Evolutionary conservation across 2,113 vertebrate genomes (phyloP).

Genomic region (Hemibagrus wyckioides): DNA sequence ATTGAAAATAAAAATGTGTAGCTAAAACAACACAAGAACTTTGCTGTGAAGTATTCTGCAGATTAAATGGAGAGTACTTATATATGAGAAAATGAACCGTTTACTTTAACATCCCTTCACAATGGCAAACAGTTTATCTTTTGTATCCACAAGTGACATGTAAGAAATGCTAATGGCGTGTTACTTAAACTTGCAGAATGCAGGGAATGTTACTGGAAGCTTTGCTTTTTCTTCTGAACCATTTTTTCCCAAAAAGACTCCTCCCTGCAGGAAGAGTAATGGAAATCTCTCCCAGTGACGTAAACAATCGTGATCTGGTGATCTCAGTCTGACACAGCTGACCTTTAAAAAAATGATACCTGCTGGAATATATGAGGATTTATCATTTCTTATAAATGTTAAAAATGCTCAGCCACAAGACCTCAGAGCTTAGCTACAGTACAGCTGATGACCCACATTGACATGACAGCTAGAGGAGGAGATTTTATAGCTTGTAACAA

Average conservation of each 20-base stretch:
- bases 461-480: neutral
- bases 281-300: neutral
- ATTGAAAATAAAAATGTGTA: neutral
- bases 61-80: neutral
- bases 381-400: neutral
- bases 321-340: constrained; percentile 21
- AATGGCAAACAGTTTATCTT: neutral
- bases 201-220: neutral
- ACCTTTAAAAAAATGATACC: constrained; percentile 44
- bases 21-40: neutral
- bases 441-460: neutral
- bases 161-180: neutral
- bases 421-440: neutral
- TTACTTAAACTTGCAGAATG: neutral
- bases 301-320: neutral
- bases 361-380: constrained; percentile 11
- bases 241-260: neutral
- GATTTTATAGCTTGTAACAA: neutral
- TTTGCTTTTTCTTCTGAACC: neutral
- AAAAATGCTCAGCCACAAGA: neutral
- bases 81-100: neutral
- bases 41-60: neutral
- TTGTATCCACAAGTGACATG: neutral
- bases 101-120: neutral
- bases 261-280: constrained; percentile 3